Conservation (phyloP, 1,140 invertebrate genomes). For the Belonocnema kinseyi region DNA sequence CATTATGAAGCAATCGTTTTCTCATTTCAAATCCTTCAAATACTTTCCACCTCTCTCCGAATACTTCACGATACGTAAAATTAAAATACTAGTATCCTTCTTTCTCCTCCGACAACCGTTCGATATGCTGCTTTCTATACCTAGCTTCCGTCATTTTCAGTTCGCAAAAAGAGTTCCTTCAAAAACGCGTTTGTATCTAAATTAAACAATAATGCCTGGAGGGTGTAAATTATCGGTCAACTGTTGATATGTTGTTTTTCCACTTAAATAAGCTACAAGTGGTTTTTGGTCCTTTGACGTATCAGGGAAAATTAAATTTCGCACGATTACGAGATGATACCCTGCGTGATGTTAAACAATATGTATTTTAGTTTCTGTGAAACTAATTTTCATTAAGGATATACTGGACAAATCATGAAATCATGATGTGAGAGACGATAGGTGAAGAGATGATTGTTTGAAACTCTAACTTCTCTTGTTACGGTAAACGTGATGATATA, state of each 20-base stretch:
- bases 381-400: conserved; percentile 19
- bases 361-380: not conserved
- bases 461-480: conserved; percentile 27
- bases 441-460: conserved; percentile 14
- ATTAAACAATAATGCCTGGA: not conserved
- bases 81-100: conserved; percentile 17
- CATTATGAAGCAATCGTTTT: conserved; percentile 15
- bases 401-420: conserved; percentile 41
- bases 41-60: not conserved
- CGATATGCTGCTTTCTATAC: not conserved
- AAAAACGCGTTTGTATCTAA: not conserved
- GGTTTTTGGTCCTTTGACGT: not conserved
- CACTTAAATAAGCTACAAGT: not conserved
- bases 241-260: not conserved
- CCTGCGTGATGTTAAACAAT: not conserved
- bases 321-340: conserved; percentile 3
- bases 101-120: not conserved
- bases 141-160: conserved; percentile 15
- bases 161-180: not conserved
- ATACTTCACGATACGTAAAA: conserved; percentile 7
- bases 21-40: not conserved
- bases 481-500: conserved; percentile 34
- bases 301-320: not conserved
- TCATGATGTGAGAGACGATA: conserved; percentile 43
- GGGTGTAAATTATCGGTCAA: too few species aligned